Evolutionary conservation across 1,140 invertebrate species (phyloP), one percentile per base, ranked within the genome.

Genomic region (Diploscapter pachys): DNA sequence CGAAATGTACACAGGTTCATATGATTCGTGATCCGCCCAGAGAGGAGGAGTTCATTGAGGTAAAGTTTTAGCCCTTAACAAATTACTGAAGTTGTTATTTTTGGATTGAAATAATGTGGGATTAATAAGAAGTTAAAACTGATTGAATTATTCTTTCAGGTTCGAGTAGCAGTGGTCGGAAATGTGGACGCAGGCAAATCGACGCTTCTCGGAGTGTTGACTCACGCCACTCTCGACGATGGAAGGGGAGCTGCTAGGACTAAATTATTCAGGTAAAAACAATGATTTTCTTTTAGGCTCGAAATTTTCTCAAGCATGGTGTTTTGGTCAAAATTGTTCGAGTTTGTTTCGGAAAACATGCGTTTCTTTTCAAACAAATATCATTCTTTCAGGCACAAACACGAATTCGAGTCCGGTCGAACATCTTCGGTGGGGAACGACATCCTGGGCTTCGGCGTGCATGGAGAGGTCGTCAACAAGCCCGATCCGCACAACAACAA

Each of bases 131-230:
- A 31, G 31, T 31, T 31, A 31, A 31, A 31, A 31, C 31, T 31
- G 31, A 31, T 31, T 31, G 31, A 31, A 31, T 31, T 31, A 31
- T 31, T 31, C 31, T 63, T 77, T 8, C 70, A 81, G 80, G 69
- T 82, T 9, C 94, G 95, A 80, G 94, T 99, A 75, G 97, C 96
- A 51, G 97, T 99, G 6, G 95, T 99, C 63, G 97, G 97, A 4
- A 99, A 99, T 89, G 97, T 99, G n/a, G 97, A 99, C 89, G 96
- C 96, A 62, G 97, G 97, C 63, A 99, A 99, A 88, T 96, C 93
- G 8, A 99, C 96, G 0, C 87, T 99, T 64, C 89, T 99, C 55
- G 96, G 96, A 61, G 97, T 99, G 2, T 87, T 99, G 64, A 99
- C 96, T 0, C 96, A 99, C 86, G 95, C 95, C 2, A 94, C 97